Evolutionary conservation across 1,140 invertebrate genomes (phyloP).

Genomic region (Drosophila micromelanica): DNA sequence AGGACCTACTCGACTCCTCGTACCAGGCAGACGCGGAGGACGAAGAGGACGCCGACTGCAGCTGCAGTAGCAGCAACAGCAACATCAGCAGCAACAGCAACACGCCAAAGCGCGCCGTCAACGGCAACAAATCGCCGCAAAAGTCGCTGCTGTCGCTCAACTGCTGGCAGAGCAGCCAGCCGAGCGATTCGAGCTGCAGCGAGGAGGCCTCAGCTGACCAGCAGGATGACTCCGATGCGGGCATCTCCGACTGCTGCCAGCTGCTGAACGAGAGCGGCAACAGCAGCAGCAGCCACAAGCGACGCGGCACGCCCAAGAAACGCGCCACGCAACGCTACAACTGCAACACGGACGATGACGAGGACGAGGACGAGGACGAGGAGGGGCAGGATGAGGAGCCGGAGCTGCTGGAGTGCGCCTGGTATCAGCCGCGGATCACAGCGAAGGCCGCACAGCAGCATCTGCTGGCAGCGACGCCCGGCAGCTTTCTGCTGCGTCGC

Average conservation of each 20-base stretch:
- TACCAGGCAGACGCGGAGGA: slow-evolving; percentile 77
- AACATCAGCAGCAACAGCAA: slow-evolving; percentile 60
- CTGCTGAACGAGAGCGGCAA: slow-evolving; percentile 56
- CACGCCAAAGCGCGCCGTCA: slow-evolving; percentile 44
- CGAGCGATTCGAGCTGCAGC: slow-evolving; percentile 61
- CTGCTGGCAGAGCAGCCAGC: slow-evolving; percentile 78
- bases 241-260: slow-evolving; percentile 76
- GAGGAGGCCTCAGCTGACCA: slow-evolving; percentile 33
- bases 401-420: slow-evolving; percentile 59
- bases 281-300: slow-evolving; percentile 24
- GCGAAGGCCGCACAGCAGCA: slow-evolving; percentile 66
- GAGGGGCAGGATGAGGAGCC: slow-evolving; percentile 49
- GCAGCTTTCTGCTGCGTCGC: slow-evolving; percentile 72
- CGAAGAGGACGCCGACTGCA: slow-evolving; percentile 63
- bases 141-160: slow-evolving; percentile 77
- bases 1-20: slow-evolving; percentile 79
- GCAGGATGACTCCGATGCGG: slow-evolving; percentile 63
- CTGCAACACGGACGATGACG: slow-evolving; percentile 44
- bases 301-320: slow-evolving; percentile 47
- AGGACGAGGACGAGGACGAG: slow-evolving; percentile 38
- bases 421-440: slow-evolving; percentile 76
- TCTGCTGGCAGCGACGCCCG: slow-evolving; percentile 55
- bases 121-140: slow-evolving; percentile 53
- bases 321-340: slow-evolving; percentile 42
- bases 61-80: slow-evolving; percentile 48